Evolutionary conservation across 1,140 invertebrate species (phyloP).

Genomic region (Melitaea cinxia): DNA sequence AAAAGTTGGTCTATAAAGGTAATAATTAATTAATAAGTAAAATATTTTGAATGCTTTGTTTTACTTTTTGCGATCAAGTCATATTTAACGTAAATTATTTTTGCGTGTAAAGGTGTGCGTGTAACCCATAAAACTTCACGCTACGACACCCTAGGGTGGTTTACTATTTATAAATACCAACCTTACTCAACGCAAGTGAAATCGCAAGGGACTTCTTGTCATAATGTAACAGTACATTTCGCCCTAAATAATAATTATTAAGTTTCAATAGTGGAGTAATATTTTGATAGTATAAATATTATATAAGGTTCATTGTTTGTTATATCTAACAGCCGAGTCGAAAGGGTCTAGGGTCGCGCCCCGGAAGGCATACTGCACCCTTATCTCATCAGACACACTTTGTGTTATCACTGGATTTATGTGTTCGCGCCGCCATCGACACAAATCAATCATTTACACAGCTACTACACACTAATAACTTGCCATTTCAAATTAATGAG

Average conservation of each 20-base stretch:
- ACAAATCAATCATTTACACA: conserved; percentile 61
- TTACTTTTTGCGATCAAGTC: no score
- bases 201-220: no score
- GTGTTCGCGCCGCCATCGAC: conserved; percentile 54
- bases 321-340: conserved; percentile 47
- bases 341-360: conserved; percentile 66
- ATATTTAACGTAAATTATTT: no score
- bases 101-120: no score
- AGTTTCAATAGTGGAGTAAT: conserved; percentile 16
- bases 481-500: conserved; percentile 15
- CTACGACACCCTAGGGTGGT: no score
- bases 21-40: no score
- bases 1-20: no score
- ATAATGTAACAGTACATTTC: no score
- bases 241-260: conserved; percentile 14
- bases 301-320: conserved; percentile 50
- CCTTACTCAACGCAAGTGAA: no score
- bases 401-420: conserved; percentile 74
- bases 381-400: conserved; percentile 75
- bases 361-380: conserved; percentile 74
- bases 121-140: no score
- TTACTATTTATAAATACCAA: no score
- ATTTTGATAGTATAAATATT: conserved; percentile 25
- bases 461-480: conserved; percentile 14
- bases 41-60: no score